Base-by-base conservation (phyloP, 2,888 invertebrate species). In the Crossocerus cetratus region DNA sequence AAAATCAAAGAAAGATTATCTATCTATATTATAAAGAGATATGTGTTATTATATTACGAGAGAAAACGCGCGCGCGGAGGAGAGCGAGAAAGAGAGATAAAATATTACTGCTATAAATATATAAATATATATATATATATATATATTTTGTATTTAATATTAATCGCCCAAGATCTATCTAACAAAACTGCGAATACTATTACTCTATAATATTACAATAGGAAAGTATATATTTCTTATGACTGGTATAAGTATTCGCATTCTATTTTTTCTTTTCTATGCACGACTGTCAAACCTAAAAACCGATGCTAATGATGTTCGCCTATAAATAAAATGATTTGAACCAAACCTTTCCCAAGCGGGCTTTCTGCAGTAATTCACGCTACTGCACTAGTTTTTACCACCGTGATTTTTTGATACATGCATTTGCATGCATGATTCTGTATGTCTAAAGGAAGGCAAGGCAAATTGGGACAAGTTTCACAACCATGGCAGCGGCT, bases 1-100 rank as follows among this genome's bases (percentile, higher is more conserved):
- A 86, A 88, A 88, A 88, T 89, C 87, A 87, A 89, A 88, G 86
- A 87, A 85, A 85, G 77, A 83, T 78, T 83, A 84, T 83, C 80
- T 84, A 80, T 84, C 49, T 49, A 49, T 49, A 80, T 83, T 75
- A 78, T 78, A 81, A 73, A 80, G 74, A 82, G 77, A 81, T 82
- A 84, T 83, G 83, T 79, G 82, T 84, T 86, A 87, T 86, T 87
- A 84, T 86, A 87, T 87, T 85, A 84, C 77, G 76, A 86, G 84
- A 85, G 82, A 82, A 23, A 56, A 45, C 49, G 63, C 60, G 67
- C 42, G 32, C 53, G 14, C 8, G 59, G n/a, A 64, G 45, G 18
- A 18, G 69, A 43, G 69, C 83, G 82, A 84, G 78, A 78, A 71
- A 83, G 77, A 84, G 63, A 72, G 23, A 77, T 55, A 78, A 68